Evolutionary conservation across 2,797 vertebrate genomes (phyloP).

Genomic region (Aplochiton taeniatus): DNA sequence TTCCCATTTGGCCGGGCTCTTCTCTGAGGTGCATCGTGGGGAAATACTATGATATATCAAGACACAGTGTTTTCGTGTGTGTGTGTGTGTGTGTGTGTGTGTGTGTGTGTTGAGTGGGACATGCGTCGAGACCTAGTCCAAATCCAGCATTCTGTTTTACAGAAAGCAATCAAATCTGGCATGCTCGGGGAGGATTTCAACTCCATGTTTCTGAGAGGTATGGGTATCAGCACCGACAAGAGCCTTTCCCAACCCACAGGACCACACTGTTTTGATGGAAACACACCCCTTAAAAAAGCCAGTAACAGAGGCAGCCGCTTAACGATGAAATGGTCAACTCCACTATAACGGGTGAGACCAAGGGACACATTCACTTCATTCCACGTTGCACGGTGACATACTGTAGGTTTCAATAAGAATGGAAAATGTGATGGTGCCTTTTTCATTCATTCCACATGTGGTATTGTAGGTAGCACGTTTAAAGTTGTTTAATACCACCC

Average conservation of each 20-base stretch:
- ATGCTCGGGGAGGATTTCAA: conserved; percentile 81
- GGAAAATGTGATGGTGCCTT: too few relatives aligned
- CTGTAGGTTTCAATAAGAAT: conserved; percentile 52
- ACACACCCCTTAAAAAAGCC: conserved; percentile 56
- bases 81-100: conserved; percentile 11
- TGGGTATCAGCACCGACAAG: conserved; percentile 80
- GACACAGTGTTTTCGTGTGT: conserved; percentile 42
- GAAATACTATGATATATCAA: conserved; percentile 57
- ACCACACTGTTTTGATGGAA: conserved; percentile 76
- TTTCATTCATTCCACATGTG: too few relatives aligned
- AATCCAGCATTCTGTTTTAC: conserved; percentile 66
- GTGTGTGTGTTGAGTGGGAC: conserved; percentile 50
- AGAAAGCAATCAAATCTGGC: conserved; percentile 82
- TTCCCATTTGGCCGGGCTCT: conserved; percentile 67
- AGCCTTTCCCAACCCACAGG: conserved; percentile 74
- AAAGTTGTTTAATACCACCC: too few relatives aligned
- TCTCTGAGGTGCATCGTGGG: conserved; percentile 56
- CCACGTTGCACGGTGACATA: too few relatives aligned
- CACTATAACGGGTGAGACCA: conserved; percentile 35
- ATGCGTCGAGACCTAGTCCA: conserved; percentile 64
- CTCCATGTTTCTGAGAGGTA: conserved; percentile 78
- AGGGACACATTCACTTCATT: conserved; percentile 25
- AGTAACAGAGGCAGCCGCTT: conserved; percentile 61
- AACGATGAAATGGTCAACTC: conserved; percentile 55
- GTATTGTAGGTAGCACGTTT: too few relatives aligned